phyloP scores from a whole-genome alignment of 1,140 invertebrate species.

The Bombus turneri region DNA sequence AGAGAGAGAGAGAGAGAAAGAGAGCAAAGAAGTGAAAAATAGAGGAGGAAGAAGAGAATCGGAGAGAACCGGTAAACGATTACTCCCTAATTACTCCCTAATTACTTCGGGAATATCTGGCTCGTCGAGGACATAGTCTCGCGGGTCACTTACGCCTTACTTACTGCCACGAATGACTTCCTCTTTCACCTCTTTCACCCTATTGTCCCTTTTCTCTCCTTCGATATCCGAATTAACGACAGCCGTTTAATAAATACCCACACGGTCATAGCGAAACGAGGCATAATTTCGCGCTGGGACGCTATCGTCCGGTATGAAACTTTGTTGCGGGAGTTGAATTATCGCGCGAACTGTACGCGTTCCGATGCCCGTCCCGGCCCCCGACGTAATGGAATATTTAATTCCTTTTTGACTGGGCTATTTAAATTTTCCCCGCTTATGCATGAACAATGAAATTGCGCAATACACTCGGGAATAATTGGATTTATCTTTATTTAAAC shows the following conservation, averaged over 20 bases:
- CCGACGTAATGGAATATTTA: conserved; percentile 65
- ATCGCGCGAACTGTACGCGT: conserved; percentile 36
- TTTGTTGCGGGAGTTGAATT: conserved; percentile 33
- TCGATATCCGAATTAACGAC: conserved; percentile 37
- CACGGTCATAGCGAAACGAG: conserved; percentile 31
- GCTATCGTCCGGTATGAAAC: conserved; percentile 30
- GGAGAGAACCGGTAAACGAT: conserved; percentile 13
- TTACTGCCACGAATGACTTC: conserved; percentile 17
- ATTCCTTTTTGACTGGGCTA: conserved; percentile 59
- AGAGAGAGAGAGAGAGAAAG: conserved; percentile 25
- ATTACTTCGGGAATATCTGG: conserved; percentile 67
- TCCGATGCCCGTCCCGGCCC: conserved; percentile 3
- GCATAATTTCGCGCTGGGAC: conserved; percentile 44
- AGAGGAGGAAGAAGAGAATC: not conserved
- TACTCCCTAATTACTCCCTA: conserved; percentile 45
- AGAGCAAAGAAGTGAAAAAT: conserved; percentile 27
- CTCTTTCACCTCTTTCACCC: not conserved
- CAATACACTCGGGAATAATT: conserved; percentile 54
- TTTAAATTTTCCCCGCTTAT: conserved; percentile 60
- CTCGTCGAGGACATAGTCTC: conserved; percentile 49
- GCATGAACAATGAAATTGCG: conserved; percentile 45
- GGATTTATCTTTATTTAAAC: conserved; percentile 60
- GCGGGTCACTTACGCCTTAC: conserved; percentile 45
- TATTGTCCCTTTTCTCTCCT: not conserved
- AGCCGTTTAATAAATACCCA: conserved; percentile 56